A percentile compares a stretch with the other conserved stretches of the same genome.
These are phyloP conservation scores for Netelia melanura DNA, from an alignment of 2,888 invertebrate genomes.

Conservation along the genomic window DNA sequence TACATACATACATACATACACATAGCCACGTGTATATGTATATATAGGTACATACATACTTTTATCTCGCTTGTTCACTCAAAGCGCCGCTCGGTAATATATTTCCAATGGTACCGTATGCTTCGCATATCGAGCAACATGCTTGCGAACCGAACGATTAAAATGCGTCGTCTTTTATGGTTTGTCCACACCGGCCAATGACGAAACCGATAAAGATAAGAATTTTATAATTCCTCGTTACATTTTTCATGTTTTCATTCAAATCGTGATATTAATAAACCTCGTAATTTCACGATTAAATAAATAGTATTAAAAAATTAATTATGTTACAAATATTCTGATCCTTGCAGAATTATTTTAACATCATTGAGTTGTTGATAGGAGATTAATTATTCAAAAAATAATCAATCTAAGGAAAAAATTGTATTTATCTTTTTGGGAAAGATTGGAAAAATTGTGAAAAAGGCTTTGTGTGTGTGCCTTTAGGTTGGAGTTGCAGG, in stretches of 20 bases:
- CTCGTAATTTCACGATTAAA: too few relatives aligned
- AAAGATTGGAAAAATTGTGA: background rate
- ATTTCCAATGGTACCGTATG: conserved; percentile 75
- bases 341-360: too few relatives aligned
- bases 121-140: conserved; percentile 71
- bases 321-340: too few relatives aligned
- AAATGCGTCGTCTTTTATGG: conserved; percentile 65
- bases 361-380: too few relatives aligned
- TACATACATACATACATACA: background rate
- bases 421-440: background rate
- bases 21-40: conserved; percentile 15
- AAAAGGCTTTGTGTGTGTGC: conserved; percentile 35
- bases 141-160: conserved; percentile 65
- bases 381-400: too few relatives aligned
- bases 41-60: conserved; percentile 4
- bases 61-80: conserved; percentile 69
- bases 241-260: too few relatives aligned
- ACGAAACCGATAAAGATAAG: background rate
- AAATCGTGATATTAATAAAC: too few relatives aligned
- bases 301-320: too few relatives aligned
- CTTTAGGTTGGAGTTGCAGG: conserved; percentile 28
- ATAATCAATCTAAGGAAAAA: too few relatives aligned
- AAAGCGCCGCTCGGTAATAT: conserved; percentile 77
- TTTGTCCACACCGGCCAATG: conserved; percentile 55
- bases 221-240: background rate